Conservation (phyloP, 2,113 vertebrate genomes). For the Chamaetylas fuelleborni region DNA sequence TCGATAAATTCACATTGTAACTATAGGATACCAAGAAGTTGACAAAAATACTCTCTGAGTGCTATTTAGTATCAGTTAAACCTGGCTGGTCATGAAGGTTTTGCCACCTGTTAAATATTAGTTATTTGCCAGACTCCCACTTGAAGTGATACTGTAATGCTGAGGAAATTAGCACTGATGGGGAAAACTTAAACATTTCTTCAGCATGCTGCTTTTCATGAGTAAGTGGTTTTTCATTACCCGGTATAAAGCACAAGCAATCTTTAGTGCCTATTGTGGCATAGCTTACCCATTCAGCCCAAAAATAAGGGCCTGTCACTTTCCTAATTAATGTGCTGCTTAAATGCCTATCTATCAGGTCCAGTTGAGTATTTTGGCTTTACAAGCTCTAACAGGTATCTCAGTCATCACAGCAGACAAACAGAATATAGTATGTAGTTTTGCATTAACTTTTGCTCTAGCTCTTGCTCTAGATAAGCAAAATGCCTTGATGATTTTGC, state of each 20-base stretch:
- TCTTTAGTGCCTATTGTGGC: neutral
- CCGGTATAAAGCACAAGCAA: neutral
- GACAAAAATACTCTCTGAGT: neutral
- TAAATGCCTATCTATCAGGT: neutral
- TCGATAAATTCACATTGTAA: neutral
- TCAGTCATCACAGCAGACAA: neutral
- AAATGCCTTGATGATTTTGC: neutral
- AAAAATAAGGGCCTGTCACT: neutral
- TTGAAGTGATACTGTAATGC: neutral
- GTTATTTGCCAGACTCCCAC: neutral
- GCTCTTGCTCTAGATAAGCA: neutral
- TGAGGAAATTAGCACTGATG: neutral
- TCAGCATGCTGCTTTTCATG: neutral
- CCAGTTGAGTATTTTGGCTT: neutral
- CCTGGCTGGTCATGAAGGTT: neutral
- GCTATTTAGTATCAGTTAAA: neutral
- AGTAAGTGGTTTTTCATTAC: neutral
- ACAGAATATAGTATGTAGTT: neutral
- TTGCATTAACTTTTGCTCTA: neutral
- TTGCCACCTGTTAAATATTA: fast-evolving
- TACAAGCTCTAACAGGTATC: neutral
- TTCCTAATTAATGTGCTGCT: neutral
- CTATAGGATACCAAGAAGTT: neutral
- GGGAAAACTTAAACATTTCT: neutral
- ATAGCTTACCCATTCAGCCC: neutral